These are phyloP conservation scores for Tiliqua scincoides DNA, from an alignment of 2,113 vertebrate species.

Conservation along the genomic window DNA sequence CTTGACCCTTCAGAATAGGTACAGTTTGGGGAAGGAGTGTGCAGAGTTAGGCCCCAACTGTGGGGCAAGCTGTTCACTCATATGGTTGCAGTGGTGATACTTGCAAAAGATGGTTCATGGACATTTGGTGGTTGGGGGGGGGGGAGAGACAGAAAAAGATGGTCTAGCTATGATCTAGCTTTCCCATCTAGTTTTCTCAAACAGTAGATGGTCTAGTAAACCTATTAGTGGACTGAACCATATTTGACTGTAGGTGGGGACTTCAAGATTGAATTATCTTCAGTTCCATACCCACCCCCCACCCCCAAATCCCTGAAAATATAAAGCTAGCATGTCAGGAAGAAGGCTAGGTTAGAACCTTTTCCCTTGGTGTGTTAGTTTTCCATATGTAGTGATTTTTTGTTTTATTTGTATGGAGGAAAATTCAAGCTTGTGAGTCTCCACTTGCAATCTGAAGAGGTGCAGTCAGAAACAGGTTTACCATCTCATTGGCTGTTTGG, in stretches of 20 bases:
- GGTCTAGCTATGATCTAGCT: not conserved
- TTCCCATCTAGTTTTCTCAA: not conserved
- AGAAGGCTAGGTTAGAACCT: no score
- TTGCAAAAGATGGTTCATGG: no score
- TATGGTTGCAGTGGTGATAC: no score
- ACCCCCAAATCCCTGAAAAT: not conserved
- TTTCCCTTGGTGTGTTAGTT: not conserved
- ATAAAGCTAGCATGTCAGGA: not conserved
- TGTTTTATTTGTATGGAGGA: not conserved
- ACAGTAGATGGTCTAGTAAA: not conserved
- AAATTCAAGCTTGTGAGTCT: not conserved
- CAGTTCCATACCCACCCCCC: no score
- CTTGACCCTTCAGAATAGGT: no score
- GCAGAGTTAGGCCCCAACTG: no score
- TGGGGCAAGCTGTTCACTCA: no score
- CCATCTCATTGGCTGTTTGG: not conserved
- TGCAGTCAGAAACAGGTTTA: not conserved
- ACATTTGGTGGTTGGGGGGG: no score
- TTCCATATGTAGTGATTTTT: not conserved
- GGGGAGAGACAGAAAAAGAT: not conserved
- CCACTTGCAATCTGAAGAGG: no score
- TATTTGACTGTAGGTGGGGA: no score
- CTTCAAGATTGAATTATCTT: not conserved
- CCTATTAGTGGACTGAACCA: not conserved
- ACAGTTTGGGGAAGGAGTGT: no score